Percentiles rank a stretch among this genome's conserved stretches.
phyloP scores from a whole-genome alignment of 2,888 invertebrate genomes.

The Julus scandinavius region DNA sequence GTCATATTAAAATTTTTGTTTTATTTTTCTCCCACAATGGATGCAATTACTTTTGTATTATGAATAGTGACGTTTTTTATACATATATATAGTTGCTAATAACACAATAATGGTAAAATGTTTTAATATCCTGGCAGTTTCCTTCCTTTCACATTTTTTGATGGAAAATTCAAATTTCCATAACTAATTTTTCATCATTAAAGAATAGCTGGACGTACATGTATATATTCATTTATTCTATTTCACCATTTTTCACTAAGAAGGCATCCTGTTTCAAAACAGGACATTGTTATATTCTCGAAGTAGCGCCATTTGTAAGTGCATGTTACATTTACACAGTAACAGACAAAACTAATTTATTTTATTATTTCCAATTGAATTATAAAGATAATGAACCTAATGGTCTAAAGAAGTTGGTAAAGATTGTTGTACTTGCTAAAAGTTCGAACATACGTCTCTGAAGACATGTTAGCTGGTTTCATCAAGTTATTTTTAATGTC shows the following conservation, averaged over 20 bases:
- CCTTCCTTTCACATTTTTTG: slow-evolving; percentile 22
- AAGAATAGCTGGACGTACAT: neutral
- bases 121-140: neutral
- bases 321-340: neutral
- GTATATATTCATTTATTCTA: neutral
- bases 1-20: slow-evolving; percentile 30
- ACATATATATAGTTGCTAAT: neutral
- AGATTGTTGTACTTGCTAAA: neutral
- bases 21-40: slow-evolving; percentile 41
- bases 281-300: neutral
- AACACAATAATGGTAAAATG: slow-evolving; percentile 39
- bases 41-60: slow-evolving; percentile 46
- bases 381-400: too few species aligned
- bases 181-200: neutral
- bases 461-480: neutral
- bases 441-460: neutral
- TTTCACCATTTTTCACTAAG: neutral
- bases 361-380: too few species aligned
- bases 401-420: too few species aligned
- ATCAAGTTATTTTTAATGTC: too few species aligned
- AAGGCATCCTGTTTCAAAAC: neutral
- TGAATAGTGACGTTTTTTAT: neutral
- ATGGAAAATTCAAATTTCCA: neutral
- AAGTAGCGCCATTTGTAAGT: neutral
- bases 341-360: neutral